Evolutionary conservation across 2,888 invertebrate species (phyloP).

Genomic region (Caprella mutica): DNA sequence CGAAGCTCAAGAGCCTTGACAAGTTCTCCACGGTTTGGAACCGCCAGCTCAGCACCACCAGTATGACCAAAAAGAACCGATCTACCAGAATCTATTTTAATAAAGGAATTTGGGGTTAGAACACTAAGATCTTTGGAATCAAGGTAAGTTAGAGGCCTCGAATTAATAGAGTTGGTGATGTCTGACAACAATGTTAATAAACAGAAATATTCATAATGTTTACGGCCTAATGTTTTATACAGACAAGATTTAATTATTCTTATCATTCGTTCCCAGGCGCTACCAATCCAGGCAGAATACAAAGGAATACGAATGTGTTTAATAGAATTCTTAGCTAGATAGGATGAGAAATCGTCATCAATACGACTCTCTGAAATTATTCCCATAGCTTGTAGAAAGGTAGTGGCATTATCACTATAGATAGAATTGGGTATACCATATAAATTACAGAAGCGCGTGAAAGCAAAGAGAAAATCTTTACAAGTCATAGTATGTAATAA

Average conservation of each 20-base stretch:
- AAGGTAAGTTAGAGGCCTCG: slow-evolving; percentile 4
- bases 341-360: background rate
- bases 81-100: background rate
- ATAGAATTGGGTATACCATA: background rate
- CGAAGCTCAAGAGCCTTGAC: background rate
- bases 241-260: background rate
- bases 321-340: background rate
- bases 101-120: background rate
- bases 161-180: background rate
- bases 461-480: background rate
- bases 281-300: background rate
- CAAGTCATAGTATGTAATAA: background rate
- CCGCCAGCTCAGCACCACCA: too few species aligned
- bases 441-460: background rate
- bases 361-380: background rate
- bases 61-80: too few species aligned
- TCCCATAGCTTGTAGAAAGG: background rate
- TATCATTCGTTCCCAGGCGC: background rate
- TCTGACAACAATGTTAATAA: background rate
- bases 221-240: slow-evolving; percentile 6
- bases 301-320: slow-evolving; percentile 3
- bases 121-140: background rate
- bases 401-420: slow-evolving; percentile 4
- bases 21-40: too few species aligned
- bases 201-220: background rate